phyloP scores from a whole-genome alignment of 2,888 invertebrate species.

The Spodoptera exigua region DNA sequence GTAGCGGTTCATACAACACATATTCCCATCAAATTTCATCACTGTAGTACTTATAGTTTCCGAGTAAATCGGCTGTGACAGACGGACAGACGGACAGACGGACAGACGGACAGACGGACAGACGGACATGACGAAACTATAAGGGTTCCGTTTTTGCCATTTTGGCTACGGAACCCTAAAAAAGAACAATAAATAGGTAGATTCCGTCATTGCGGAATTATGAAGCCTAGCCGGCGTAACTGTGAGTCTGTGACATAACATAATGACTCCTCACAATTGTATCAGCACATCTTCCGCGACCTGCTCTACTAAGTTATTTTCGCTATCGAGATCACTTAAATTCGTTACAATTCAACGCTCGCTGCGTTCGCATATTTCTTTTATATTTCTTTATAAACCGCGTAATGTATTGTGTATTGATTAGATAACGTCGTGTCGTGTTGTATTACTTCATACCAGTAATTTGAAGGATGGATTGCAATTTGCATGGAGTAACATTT shows the following conservation, averaged over 20 bases:
- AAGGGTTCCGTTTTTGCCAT: no score
- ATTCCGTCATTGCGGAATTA: slow-evolving; percentile 76
- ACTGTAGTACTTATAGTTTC: no score
- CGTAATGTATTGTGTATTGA: slow-evolving; percentile 65
- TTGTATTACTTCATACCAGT: slow-evolving; percentile 38
- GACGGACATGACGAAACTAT: no score
- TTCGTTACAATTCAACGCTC: slow-evolving; percentile 67
- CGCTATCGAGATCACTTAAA: slow-evolving; percentile 74
- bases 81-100: no score
- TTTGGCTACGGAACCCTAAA: no score
- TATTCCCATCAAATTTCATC: no score
- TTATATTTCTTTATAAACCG: slow-evolving; percentile 47
- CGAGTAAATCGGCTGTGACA: no score
- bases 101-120: no score
- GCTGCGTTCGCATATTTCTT: slow-evolving; percentile 60
- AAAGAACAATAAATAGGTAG: slow-evolving; percentile 72
- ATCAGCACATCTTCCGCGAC: slow-evolving; percentile 72
- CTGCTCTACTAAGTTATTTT: slow-evolving; percentile 67
- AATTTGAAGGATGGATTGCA: slow-evolving; percentile 46
- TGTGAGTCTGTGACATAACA: slow-evolving; percentile 81
- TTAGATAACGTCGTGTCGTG: slow-evolving; percentile 56
- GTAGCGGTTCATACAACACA: no score
- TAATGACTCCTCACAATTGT: slow-evolving; percentile 71
- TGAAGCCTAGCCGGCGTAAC: slow-evolving; percentile 65
- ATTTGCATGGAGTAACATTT: slow-evolving; percentile 63